Evolutionary conservation across 2,888 invertebrate species (phyloP).

Genomic region (Mayetiola destructor): DNA sequence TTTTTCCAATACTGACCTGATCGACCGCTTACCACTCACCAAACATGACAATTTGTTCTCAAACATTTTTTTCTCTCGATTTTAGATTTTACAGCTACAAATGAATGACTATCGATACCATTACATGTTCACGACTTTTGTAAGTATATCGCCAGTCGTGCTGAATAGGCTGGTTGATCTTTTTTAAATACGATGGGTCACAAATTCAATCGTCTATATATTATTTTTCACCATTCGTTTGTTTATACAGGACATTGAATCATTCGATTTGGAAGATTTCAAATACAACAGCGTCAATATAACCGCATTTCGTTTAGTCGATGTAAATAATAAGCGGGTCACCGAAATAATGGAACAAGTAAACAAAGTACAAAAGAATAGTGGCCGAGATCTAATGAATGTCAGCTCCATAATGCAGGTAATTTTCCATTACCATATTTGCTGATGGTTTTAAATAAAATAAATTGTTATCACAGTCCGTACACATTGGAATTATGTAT

Average conservation of each 20-base stretch:
- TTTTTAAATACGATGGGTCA: too few species aligned
- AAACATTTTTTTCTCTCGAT: slow-evolving; percentile 20
- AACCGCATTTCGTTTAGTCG: slow-evolving; percentile 83
- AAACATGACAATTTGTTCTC: background rate
- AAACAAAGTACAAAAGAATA: slow-evolving; percentile 72
- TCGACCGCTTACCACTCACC: too few species aligned
- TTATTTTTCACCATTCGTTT: background rate
- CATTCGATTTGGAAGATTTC: slow-evolving; percentile 78
- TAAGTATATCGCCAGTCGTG: too few species aligned
- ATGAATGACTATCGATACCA: slow-evolving; percentile 94
- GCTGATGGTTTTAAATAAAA: too few species aligned
- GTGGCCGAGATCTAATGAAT: slow-evolving; percentile 62
- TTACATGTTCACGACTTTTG: slow-evolving; percentile 88
- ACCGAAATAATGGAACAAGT: slow-evolving; percentile 64
- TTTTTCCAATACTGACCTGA: too few species aligned
- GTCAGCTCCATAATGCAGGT: slow-evolving; percentile 53
- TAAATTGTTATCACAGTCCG: too few species aligned
- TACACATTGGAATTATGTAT: too few species aligned
- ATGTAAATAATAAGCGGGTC: slow-evolving; percentile 60
- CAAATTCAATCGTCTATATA: too few species aligned
- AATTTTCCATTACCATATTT: too few species aligned
- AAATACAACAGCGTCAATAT: slow-evolving; percentile 89
- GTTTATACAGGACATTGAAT: slow-evolving; percentile 59
- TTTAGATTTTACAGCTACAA: slow-evolving; percentile 81
- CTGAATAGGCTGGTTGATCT: too few species aligned